Base-by-base conservation (phyloP, 2,888 invertebrate species). In the Eurois occulta region DNA sequence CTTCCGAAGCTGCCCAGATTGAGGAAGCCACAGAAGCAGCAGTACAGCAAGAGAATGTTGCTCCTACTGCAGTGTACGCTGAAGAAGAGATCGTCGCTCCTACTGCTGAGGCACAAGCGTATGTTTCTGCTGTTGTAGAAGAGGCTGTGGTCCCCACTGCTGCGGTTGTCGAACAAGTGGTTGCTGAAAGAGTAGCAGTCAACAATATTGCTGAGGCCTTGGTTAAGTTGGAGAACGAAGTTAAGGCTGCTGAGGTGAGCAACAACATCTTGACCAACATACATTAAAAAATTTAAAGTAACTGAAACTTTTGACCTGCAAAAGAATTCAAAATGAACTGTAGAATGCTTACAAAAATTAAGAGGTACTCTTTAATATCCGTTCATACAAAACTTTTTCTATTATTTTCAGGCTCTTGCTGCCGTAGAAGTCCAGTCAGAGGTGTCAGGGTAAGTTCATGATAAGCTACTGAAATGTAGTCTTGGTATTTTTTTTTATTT, bases 121-220 rank as follows among this genome's bases (percentile, higher is more conserved):
- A 80, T 71, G 28, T 74, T 62, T 48, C 70, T 3, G 52, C 38
- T 1, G 62, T 32, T 0, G 66, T 28, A 28, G 82, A 84, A 73
- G 84, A 80, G 8, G 21, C 46, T 28, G 70, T 85, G 0, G 80
- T 70, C 7, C 81, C 86, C 7, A 81, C 84, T 60, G 77, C 71
- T 58, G 78, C 69, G 38, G 84, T 83, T 0, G 80, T 77, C 0
- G 87, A 89, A 67, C 80, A 86, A 55, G 78, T 85, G 0, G 58
- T 80, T 0, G 72, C 72, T 35, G 86, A 82, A 58, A 80, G 55
- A 43, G 83, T 81, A 2, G 77, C 79, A 38, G 92, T 92, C 0
- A 92, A 93, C 48, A 95, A 94, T 74, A 94, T 95, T 46, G 95
- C 93, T 58, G 95, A 94, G 5, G 90, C 93, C 43, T 86, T 96